Percentiles rank a stretch among this genome's conserved stretches.
Evolutionary conservation across 2,113 vertebrate species (phyloP).

Genomic region (Tricholaema leucomelas): DNA sequence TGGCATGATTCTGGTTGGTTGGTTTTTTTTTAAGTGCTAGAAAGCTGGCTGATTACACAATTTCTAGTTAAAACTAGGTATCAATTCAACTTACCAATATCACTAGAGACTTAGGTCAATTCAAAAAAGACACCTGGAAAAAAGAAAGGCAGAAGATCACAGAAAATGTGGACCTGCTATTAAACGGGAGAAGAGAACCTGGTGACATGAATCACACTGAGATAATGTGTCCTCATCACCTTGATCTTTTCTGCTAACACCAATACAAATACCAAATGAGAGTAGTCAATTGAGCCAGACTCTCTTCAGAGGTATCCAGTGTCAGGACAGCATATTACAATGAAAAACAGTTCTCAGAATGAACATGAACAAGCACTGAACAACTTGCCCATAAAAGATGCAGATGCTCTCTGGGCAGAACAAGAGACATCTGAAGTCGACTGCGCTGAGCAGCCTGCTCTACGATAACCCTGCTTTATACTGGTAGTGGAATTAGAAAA

Average conservation of each 20-base stretch:
- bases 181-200: neutral
- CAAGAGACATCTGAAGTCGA: neutral
- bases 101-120: neutral
- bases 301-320: neutral
- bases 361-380: neutral
- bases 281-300: neutral
- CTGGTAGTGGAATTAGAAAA: neutral
- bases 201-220: neutral
- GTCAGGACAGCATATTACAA: neutral
- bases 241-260: neutral
- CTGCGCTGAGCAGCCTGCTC: neutral
- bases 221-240: neutral
- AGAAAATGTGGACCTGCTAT: neutral
- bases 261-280: neutral
- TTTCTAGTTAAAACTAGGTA: neutral
- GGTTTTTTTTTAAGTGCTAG: neutral
- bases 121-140: neutral
- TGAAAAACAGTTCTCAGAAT: accelerated
- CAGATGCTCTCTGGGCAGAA: neutral
- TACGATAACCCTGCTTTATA: neutral
- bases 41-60: neutral
- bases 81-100: neutral
- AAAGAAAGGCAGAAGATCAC: neutral
- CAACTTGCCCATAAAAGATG: accelerated
- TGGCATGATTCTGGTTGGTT: too few relatives aligned